Conservation (phyloP, 2,113 vertebrate species). For the Paramisgurnus dabryanus region DNA sequence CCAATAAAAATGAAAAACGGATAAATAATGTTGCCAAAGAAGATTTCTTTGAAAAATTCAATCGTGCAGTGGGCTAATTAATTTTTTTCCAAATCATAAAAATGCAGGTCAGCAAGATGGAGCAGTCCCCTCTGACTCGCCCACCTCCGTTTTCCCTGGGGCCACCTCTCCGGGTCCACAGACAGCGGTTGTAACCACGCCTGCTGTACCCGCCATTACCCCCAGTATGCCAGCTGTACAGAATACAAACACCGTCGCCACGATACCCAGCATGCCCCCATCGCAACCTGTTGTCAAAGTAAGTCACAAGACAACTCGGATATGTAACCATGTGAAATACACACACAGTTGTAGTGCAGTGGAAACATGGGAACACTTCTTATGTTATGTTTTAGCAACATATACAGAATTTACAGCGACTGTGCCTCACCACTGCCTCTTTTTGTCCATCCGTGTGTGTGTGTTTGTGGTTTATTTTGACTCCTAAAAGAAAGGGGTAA, state of each 20-base stretch:
- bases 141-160: slow-evolving; percentile 75
- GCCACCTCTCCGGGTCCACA: slow-evolving; percentile 73
- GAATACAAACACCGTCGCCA: slow-evolving; percentile 47
- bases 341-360: neutral
- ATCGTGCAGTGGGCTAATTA: too few relatives aligned
- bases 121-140: slow-evolving; percentile 77
- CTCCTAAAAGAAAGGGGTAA: slow-evolving; percentile 84
- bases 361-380: neutral
- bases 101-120: slow-evolving; percentile 71
- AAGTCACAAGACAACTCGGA: slow-evolving; percentile 54
- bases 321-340: too few relatives aligned
- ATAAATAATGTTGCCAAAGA: too few relatives aligned
- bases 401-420: neutral
- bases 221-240: slow-evolving; percentile 72
- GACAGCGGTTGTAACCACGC: slow-evolving; percentile 78
- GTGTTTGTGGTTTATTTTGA: neutral
- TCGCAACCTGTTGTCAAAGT: slow-evolving; percentile 83
- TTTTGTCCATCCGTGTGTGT: neutral
- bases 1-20: too few relatives aligned
- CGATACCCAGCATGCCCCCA: slow-evolving; percentile 79
- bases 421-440: neutral
- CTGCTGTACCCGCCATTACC: slow-evolving; percentile 78
- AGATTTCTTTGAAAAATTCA: too few relatives aligned
- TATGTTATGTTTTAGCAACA: neutral
- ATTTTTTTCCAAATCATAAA: neutral